phyloP scores from a whole-genome alignment of 2,888 invertebrate species.

The Habroteleia sp. region DNA sequence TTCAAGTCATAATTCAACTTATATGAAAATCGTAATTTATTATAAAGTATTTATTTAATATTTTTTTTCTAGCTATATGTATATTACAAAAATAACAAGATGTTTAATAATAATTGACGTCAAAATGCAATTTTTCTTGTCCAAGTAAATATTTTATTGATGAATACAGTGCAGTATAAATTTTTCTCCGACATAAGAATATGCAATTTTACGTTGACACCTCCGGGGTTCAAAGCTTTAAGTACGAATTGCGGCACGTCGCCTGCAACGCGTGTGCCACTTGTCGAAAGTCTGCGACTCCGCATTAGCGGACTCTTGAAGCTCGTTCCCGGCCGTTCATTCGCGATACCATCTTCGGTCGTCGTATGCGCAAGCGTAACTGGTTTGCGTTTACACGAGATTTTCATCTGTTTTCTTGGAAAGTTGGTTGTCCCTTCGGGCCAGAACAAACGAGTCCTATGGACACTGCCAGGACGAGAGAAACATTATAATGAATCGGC shows the following conservation, averaged over 20 bases:
- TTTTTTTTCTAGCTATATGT: too few relatives aligned
- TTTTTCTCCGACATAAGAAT: conserved; percentile 15
- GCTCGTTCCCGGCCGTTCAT: conserved; percentile 65
- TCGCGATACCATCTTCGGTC: conserved; percentile 72
- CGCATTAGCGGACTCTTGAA: conserved; percentile 70
- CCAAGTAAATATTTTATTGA: too few relatives aligned
- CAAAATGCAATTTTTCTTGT: too few relatives aligned
- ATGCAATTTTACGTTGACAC: conserved; percentile 32
- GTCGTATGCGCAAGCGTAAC: conserved; percentile 68
- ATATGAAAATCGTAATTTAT: too few relatives aligned
- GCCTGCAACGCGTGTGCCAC: conserved; percentile 66
- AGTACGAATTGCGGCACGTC: conserved; percentile 48
- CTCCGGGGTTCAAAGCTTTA: conserved; percentile 23
- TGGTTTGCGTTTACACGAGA: conserved; percentile 76
- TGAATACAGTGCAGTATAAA: too few relatives aligned
- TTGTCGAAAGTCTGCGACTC: conserved; percentile 68
- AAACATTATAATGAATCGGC: conserved; percentile 67
- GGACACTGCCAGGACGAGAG: conserved; percentile 61
- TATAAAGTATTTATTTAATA: too few relatives aligned
- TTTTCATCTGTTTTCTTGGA: conserved; percentile 79
- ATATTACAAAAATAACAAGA: too few relatives aligned
- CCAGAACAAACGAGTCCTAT: conserved; percentile 71
- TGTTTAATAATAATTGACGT: too few relatives aligned
- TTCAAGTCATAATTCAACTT: too few relatives aligned
- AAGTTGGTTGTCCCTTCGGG: conserved; percentile 67